These are phyloP conservation scores for Heliconius nattereri DNA, from an alignment of 1,140 invertebrate genomes.

Conservation along the genomic window DNA sequence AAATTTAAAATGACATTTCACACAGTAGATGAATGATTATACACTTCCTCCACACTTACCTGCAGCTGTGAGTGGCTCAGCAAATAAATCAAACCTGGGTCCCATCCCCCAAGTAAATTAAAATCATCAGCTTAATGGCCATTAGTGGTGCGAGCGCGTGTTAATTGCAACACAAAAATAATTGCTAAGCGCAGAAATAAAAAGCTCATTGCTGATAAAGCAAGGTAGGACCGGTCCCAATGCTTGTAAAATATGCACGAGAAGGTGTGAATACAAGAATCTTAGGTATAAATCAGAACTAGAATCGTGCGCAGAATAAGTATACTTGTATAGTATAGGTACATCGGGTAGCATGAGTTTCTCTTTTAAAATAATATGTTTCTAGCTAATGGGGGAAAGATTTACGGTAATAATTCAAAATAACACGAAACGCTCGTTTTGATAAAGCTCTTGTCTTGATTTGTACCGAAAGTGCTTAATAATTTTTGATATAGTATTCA, in stretches of 20 bases:
- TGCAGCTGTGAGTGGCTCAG: neutral
- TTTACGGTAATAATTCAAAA: conserved; percentile 32
- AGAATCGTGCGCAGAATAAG: conserved; percentile 28
- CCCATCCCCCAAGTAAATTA: conserved; percentile 23
- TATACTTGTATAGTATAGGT: conserved; percentile 12
- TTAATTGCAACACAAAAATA: conserved; percentile 49
- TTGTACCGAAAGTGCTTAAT: neutral
- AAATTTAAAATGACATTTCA: neutral
- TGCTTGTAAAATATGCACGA: conserved; percentile 47
- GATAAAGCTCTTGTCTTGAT: neutral
- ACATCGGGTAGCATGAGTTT: neutral
- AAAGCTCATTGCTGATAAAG: conserved; percentile 41
- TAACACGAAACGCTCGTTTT: neutral
- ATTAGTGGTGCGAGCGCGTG: conserved; percentile 35
- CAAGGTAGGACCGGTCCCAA: conserved; percentile 39
- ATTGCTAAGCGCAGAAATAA: conserved; percentile 39
- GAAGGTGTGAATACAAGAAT: conserved; percentile 37
- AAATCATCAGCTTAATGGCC: conserved; percentile 31
- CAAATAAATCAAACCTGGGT: conserved; percentile 21
- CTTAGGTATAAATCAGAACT: conserved; percentile 36
- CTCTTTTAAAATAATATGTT: conserved; percentile 15
- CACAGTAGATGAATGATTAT: conserved; percentile 22
- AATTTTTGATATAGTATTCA: neutral
- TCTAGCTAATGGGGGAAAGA: neutral
- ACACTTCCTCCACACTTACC: conserved; percentile 18